A percentile compares a stretch with the other conserved stretches of the same genome.
phyloP scores from a whole-genome alignment of 2,113 vertebrate genomes.

The Scomber colias region DNA sequence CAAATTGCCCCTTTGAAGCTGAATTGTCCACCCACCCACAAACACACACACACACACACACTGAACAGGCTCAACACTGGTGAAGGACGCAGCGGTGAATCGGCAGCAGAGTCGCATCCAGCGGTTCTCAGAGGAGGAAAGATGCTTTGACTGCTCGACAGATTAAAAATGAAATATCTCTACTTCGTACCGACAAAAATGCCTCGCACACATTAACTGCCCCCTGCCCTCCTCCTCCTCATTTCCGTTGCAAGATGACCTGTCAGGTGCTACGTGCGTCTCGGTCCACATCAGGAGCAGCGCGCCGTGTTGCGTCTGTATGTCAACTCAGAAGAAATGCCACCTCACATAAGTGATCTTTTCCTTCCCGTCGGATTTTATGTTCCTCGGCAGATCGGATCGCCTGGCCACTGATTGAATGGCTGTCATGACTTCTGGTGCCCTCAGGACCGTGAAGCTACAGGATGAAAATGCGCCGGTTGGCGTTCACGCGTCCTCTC shows the following conservation, averaged over 20 bases:
- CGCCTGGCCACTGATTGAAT: conserved; percentile 45
- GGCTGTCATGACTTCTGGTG: conserved; percentile 66
- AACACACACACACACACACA: conserved; percentile 17
- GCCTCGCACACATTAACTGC: not conserved
- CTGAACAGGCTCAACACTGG: too few species aligned
- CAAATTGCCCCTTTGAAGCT: too few species aligned
- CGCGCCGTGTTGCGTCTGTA: conserved; percentile 27
- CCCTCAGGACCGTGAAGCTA: conserved; percentile 37
- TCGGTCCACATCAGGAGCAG: conserved; percentile 47
- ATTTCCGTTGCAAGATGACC: conserved; percentile 50
- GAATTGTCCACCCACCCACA: not conserved
- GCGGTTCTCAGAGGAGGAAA: conserved; percentile 30
- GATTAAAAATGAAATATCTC: conserved; percentile 37
- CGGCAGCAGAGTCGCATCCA: conserved; percentile 36
- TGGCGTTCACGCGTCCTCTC: conserved; percentile 32
- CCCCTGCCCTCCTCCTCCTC: not conserved
- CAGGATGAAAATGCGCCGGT: conserved; percentile 33
- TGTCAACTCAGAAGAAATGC: conserved; percentile 42
- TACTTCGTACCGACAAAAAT: not conserved
- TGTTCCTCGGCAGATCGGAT: conserved; percentile 3
- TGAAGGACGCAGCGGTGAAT: conserved; percentile 33
- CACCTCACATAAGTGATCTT: conserved; percentile 50
- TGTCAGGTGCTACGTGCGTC: conserved; percentile 53
- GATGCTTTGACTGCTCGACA: not conserved
- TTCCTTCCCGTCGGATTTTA: conserved; percentile 10